phyloP scores from a whole-genome alignment of 2,888 invertebrate genomes.

The Eupithecia vulgata region DNA sequence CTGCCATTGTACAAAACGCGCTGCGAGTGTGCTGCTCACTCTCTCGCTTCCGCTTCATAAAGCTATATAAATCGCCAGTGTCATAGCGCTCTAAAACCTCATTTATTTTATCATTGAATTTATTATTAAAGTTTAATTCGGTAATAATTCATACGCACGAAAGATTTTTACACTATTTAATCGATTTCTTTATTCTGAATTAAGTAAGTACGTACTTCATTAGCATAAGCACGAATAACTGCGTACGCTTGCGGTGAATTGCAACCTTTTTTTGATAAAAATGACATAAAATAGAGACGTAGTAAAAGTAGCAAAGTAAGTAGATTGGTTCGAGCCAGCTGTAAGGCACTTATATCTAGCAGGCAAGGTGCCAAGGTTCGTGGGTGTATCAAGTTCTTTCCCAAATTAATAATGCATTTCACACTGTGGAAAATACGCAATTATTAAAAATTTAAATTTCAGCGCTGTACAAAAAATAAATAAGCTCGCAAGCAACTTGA shows the following conservation, averaged over 20 bases:
- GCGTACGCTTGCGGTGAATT: too few species aligned
- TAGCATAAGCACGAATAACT: background rate
- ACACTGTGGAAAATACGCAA: constrained; percentile 15
- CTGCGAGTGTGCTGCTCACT: too few species aligned
- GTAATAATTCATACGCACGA: too few species aligned
- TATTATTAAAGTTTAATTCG: too few species aligned
- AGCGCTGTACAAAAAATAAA: background rate
- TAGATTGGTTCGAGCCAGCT: background rate
- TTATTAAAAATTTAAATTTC: constrained; percentile 30
- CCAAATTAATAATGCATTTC: constrained; percentile 32
- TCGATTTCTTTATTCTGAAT: background rate
- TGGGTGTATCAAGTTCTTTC: constrained; percentile 25
- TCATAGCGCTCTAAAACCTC: too few species aligned
- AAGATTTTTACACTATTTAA: too few species aligned
- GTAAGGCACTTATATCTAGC: background rate
- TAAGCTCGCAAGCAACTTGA: background rate
- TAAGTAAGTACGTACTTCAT: too few species aligned
- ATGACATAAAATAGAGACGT: background rate
- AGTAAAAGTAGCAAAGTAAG: background rate
- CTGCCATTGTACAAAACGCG: too few species aligned
- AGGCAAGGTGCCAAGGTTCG: constrained; percentile 8
- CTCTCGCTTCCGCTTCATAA: too few species aligned
- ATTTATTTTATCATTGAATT: too few species aligned
- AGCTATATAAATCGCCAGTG: too few species aligned
- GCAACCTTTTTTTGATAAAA: background rate